Percentiles rank a stretch among this genome's conserved stretches.
phyloP scores from a whole-genome alignment of 2,113 vertebrate genomes.

The Danio rerio region DNA sequence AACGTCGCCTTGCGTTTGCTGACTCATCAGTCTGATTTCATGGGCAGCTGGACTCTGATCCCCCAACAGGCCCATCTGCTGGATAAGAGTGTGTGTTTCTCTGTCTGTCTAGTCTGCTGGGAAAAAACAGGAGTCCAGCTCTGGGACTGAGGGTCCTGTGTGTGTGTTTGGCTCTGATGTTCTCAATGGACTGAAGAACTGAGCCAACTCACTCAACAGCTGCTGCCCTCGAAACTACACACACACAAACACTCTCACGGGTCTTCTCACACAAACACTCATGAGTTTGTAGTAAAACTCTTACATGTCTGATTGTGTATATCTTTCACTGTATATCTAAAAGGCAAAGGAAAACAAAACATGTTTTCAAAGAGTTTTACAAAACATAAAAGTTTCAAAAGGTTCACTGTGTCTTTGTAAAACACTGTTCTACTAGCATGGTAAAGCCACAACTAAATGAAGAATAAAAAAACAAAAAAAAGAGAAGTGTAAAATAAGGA shows the following conservation, averaged over 20 bases:
- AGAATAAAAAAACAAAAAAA: too few relatives aligned
- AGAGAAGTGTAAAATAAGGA: too few relatives aligned
- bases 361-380: too few relatives aligned
- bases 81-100: slow-evolving; percentile 12
- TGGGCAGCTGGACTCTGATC: slow-evolving; percentile 61
- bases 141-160: slow-evolving; percentile 30
- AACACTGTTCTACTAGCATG: too few relatives aligned
- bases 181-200: slow-evolving; percentile 20
- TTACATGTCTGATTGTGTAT: background rate
- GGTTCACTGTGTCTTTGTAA: too few relatives aligned
- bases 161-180: slow-evolving; percentile 41
- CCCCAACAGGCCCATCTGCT: slow-evolving; percentile 45
- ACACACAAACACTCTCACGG: slow-evolving; percentile 19
- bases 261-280: too few relatives aligned
- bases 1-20: slow-evolving; percentile 53
- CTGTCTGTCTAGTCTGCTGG: slow-evolving; percentile 32
- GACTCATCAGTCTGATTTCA: slow-evolving; percentile 63
- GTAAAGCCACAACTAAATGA: too few relatives aligned
- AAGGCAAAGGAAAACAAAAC: background rate
- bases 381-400: background rate
- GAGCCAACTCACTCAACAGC: slow-evolving; percentile 65
- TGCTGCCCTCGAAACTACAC: slow-evolving; percentile 63
- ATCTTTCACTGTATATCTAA: too few relatives aligned
- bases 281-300: background rate
- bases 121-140: slow-evolving; percentile 30